A percentile compares a stretch with the other conserved stretches of the same genome.
Conservation (phyloP, 2,797 vertebrate species). For the Echiichthys vipera region DNA sequence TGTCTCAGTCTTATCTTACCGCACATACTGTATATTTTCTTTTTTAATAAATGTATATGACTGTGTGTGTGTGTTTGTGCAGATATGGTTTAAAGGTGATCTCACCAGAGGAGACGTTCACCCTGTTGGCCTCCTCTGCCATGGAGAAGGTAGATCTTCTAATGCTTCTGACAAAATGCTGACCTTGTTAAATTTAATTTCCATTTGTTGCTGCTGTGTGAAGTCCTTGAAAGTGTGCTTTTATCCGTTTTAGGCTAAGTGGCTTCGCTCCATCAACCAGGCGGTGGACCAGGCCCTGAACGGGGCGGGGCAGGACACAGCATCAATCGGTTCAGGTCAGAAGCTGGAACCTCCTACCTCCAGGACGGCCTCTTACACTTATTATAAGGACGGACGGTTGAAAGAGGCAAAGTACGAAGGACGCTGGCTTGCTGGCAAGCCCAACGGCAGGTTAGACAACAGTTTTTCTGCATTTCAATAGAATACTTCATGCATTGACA, state of each 20-base stretch:
- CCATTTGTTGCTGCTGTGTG: accelerated
- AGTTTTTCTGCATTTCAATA: too few species aligned
- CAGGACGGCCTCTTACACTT: conserved; percentile 93
- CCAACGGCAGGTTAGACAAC: conserved; percentile 92
- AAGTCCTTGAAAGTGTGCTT: neutral
- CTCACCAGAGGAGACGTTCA: conserved; percentile 95
- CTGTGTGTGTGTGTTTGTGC: conserved; percentile 23
- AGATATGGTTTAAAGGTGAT: conserved; percentile 94
- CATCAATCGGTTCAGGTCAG: conserved; percentile 68
- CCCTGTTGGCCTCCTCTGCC: conserved; percentile 90
- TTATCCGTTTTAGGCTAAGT: conserved; percentile 88
- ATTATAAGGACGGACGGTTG: conserved; percentile 95
- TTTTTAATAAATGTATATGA: too few species aligned
- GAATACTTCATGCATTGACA: too few species aligned
- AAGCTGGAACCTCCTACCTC: conserved; percentile 92
- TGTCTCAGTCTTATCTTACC: too few species aligned
- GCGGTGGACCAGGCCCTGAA: conserved; percentile 93
- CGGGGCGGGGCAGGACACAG: conserved; percentile 80
- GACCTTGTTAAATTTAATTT: neutral
- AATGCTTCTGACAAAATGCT: neutral
- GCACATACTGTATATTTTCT: too few species aligned
- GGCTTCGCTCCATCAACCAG: conserved; percentile 96
- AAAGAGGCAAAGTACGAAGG: conserved; percentile 94
- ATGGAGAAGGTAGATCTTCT: conserved; percentile 90
- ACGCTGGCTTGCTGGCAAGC: conserved; percentile 93